Base-by-base conservation (phyloP, 2,888 invertebrate species). In the Heliconius hortense region DNA sequence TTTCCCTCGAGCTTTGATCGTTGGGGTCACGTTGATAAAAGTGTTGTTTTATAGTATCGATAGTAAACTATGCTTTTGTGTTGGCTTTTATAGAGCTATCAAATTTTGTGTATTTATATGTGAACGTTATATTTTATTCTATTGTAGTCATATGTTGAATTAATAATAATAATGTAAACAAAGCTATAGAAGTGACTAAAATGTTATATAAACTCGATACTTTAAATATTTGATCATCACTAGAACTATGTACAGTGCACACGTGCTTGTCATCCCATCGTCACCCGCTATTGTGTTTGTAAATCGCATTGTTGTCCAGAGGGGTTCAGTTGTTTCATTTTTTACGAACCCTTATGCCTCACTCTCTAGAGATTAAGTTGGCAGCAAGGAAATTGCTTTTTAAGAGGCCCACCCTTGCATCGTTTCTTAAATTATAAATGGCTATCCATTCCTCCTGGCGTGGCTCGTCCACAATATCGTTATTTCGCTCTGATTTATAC, bases 251-350 rank as follows among this genome's bases (percentile, higher is more conserved):
- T 24, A n/a, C 35, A 64, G 64, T 35, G 35, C 70, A 62, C 69
- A 73, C 72, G 76, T 73, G 72, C 72, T 74, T 77, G 78, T 79
- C 79, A 78, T 79, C 75, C 43, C 75, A 79, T 79, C 79, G 69
- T 77, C 79, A 74, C 76, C 81, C 81, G 82, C 84, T 81, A 84
- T 87, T 87, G 83, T 86, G 83, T 83, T 83, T 82, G 80, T 81
- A 84, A 85, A 86, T 84, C 83, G 83, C 80, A 85, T 88, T 86
- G 86, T 87, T 85, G 83, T 81, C 82, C 80, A 80, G 85, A 88
- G 86, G 86, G 85, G 84, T 84, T 1, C 8, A 1, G 8, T 35
- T 83, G 85, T 88, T 86, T 85, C 80, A 83, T 85, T 85, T 85
- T 82, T 83, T 80, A 80, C 76, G 73, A 72, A 80, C 80, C 81